phyloP scores from a whole-genome alignment of 2,888 invertebrate genomes.

The Venusia cambrica region DNA sequence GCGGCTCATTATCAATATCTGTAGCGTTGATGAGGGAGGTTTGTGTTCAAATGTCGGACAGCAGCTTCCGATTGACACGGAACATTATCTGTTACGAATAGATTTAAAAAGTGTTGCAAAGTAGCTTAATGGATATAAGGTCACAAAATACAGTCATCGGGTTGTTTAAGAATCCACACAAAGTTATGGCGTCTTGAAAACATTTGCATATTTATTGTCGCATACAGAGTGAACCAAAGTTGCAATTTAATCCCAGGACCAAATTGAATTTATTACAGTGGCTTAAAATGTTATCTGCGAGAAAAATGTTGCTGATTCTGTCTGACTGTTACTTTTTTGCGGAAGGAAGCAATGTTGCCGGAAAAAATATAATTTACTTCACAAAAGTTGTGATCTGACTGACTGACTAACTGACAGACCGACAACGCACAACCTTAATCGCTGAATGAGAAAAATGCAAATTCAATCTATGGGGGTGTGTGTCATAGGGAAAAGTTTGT shows the following conservation, averaged over 20 bases:
- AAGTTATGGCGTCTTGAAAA: slow-evolving; percentile 66
- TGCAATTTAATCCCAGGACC: slow-evolving; percentile 66
- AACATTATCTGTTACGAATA: neutral
- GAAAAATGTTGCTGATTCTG: slow-evolving; percentile 18
- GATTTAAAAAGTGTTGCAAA: slow-evolving; percentile 6
- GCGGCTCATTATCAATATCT: too few species aligned
- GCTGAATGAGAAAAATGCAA: too few species aligned
- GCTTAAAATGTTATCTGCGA: slow-evolving; percentile 26
- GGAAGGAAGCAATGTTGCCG: neutral
- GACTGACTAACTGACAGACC: too few species aligned
- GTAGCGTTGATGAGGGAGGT: too few species aligned
- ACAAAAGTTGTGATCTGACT: too few species aligned
- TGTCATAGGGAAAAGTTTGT: too few species aligned
- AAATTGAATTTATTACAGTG: slow-evolving; percentile 73
- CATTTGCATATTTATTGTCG: slow-evolving; percentile 79
- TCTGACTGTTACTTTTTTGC: too few species aligned
- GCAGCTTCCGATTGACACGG: too few species aligned
- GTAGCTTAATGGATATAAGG: slow-evolving; percentile 46
- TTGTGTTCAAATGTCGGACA: too few species aligned
- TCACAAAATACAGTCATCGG: slow-evolving; percentile 38
- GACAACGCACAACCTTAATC: too few species aligned
- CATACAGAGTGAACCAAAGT: slow-evolving; percentile 62
- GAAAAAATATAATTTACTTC: too few species aligned
- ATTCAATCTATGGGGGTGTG: too few species aligned
- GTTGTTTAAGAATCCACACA: slow-evolving; percentile 50